Percentiles rank a stretch among this genome's conserved stretches.
Conservation (phyloP, 2,888 invertebrate species). For the Hemaris fuciformis region DNA sequence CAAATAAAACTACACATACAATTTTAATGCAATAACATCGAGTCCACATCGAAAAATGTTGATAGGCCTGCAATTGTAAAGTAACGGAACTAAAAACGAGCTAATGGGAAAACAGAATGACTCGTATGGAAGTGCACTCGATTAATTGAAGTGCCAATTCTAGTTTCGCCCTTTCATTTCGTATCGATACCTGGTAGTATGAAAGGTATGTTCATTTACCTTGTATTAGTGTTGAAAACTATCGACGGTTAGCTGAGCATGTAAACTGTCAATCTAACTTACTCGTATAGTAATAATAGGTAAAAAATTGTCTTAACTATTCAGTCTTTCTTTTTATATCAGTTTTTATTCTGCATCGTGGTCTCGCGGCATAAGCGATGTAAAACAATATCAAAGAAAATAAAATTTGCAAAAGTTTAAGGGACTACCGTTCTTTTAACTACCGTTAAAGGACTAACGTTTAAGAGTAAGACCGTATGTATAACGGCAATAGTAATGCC, state of each 20-base stretch:
- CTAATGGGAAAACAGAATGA: slow-evolving; percentile 35
- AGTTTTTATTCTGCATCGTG: no score
- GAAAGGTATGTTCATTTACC: slow-evolving; percentile 7
- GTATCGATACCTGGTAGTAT: slow-evolving; percentile 3
- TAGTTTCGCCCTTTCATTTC: slow-evolving; percentile 20
- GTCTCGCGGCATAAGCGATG: no score
- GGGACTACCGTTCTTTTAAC: no score
- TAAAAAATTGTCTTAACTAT: no score
- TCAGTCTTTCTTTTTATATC: no score
- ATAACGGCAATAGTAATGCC: no score
- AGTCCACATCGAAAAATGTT: not conserved
- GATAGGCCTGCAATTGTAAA: slow-evolving; percentile 15
- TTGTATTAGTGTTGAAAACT: not conserved
- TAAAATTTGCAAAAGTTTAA: no score
- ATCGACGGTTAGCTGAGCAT: not conserved
- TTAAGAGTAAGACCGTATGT: no score
- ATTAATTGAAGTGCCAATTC: slow-evolving; percentile 43
- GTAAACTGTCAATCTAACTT: no score
- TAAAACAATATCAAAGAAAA: no score
- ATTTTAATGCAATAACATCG: not conserved
- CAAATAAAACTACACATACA: not conserved
- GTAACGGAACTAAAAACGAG: slow-evolving; percentile 7
- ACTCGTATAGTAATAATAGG: no score
- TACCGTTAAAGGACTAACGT: no score
- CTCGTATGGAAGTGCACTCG: slow-evolving; percentile 29